Evolutionary conservation across 2,113 vertebrate species (phyloP).

Genomic region (Etia nguti): DNA sequence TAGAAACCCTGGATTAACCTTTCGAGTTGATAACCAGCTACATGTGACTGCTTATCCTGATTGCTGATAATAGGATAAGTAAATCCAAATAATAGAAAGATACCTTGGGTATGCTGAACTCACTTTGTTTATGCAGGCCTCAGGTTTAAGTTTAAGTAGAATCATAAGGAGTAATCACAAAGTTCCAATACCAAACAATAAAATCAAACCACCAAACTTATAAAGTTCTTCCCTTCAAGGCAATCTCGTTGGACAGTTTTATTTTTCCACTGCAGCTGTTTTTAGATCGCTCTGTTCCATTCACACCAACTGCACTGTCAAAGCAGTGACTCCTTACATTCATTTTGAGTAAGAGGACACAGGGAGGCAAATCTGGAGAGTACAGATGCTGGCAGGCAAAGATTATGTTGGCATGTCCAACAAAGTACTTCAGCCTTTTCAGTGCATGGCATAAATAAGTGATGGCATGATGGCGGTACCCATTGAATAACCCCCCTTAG

Average conservation of each 20-base stretch:
- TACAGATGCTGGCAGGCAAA: neutral
- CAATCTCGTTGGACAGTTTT: neutral
- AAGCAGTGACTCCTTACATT: neutral
- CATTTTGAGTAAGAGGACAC: neutral
- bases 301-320: neutral
- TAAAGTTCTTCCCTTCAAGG: neutral
- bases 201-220: neutral
- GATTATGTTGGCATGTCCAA: neutral
- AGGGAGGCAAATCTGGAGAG: neutral
- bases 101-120: neutral
- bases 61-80: neutral
- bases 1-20: neutral
- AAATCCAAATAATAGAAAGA: neutral
- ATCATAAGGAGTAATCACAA: neutral
- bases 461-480: neutral
- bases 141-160: neutral
- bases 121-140: neutral
- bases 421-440: neutral
- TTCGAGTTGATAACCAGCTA: neutral
- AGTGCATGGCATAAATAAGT: neutral
- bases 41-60: neutral
- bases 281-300: neutral
- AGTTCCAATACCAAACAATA: neutral
- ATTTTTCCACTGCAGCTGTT: neutral
- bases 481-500: neutral